Evolutionary conservation across 37 sponge, comb jelly and placozoan species (phyloP).

Genomic region (Corticium candelabrum): DNA sequence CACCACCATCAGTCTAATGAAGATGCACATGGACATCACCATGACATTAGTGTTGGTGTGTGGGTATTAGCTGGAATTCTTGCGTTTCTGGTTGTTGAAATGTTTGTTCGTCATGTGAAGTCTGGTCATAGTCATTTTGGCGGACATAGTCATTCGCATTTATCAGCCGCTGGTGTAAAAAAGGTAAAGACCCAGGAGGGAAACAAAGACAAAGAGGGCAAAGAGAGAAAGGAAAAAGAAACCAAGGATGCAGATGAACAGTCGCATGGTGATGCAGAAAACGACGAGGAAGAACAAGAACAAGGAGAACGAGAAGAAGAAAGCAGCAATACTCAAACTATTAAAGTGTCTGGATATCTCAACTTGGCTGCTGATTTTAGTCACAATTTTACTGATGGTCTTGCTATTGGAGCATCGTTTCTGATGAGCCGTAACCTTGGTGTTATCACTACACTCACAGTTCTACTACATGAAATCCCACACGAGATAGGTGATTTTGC

Average conservation of each 20-base stretch:
- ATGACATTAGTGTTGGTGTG: constrained; percentile 68
- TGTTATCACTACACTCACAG: constrained; percentile 79
- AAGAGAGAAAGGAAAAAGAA: background rate
- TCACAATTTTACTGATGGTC: constrained; percentile 95
- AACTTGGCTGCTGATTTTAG: constrained; percentile 89
- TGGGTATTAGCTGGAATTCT: constrained; percentile 83
- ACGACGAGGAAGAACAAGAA: background rate
- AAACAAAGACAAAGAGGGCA: background rate
- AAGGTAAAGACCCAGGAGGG: background rate
- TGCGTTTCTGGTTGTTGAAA: constrained; percentile 80
- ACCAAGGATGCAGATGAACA: background rate
- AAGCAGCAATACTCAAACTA: constrained; percentile 10
- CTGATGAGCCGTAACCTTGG: constrained; percentile 64
- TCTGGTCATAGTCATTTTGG: constrained; percentile 52
- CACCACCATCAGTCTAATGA: constrained; percentile 34
- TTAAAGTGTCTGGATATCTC: constrained; percentile 81
- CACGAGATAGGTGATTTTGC: constrained; percentile 99
- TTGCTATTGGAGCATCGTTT: constrained; percentile 90
- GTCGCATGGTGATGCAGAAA: background rate
- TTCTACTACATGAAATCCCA: constrained; percentile 89
- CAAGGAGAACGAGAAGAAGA: background rate
- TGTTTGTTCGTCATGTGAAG: constrained; percentile 58
- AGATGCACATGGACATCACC: constrained; percentile 34
- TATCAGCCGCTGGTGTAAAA: background rate
- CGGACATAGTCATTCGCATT: constrained; percentile 10